A percentile compares a stretch with the other conserved stretches of the same genome.
phyloP scores from a whole-genome alignment of 92 coral and sea anemone genomes.

The Porites evermanni region DNA sequence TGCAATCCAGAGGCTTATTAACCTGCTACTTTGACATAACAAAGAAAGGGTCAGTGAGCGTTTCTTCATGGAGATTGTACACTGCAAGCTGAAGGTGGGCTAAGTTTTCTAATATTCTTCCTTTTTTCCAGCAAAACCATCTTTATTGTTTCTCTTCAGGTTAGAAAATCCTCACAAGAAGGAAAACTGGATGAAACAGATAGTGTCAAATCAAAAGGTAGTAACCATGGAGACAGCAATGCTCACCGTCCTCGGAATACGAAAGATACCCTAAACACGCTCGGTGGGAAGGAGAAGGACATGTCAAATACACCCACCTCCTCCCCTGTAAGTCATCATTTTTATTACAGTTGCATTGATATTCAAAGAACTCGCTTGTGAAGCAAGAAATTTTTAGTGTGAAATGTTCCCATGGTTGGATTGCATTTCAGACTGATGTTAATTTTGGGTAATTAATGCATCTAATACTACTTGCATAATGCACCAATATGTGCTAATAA shows the following conservation, averaged over 20 bases:
- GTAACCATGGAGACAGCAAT: conserved; percentile 12
- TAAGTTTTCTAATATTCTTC: neutral
- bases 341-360: neutral
- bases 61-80: no score
- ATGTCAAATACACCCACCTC: conserved; percentile 28
- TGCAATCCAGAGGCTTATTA: no score
- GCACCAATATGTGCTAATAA: no score
- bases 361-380: no score
- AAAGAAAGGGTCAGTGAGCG: no score
- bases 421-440: no score
- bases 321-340: conserved; percentile 38
- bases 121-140: neutral
- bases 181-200: conserved; percentile 11
- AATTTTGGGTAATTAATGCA: no score
- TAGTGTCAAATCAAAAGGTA: conserved; percentile 18
- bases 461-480: no score
- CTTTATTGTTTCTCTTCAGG: neutral
- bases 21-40: no score
- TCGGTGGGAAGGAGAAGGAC: conserved; percentile 69
- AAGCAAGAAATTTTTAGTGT: no score
- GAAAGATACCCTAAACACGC: conserved; percentile 53
- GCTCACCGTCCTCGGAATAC: conserved; percentile 27
- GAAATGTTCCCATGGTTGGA: no score
- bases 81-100: no score
- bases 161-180: conserved; percentile 2